Evolutionary conservation across 2,113 vertebrate species (phyloP).

Genomic region (Spea bombifrons): DNA sequence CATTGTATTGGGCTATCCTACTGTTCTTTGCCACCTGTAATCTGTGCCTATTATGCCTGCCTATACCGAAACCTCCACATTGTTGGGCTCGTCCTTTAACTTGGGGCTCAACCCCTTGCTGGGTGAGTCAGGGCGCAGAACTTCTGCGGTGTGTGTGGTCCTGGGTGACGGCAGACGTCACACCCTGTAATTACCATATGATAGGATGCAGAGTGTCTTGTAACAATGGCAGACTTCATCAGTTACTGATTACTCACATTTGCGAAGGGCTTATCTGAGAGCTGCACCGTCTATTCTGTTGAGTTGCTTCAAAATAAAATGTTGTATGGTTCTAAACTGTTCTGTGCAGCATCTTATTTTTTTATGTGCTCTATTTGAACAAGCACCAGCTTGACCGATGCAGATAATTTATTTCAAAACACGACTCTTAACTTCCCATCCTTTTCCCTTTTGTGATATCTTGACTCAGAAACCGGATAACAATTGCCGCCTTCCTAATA

Average conservation of each 20-base stretch:
- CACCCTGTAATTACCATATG: slow-evolving; percentile 22
- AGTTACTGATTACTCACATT: slow-evolving; percentile 18
- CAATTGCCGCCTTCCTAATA: slow-evolving; percentile 40
- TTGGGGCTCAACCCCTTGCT: too few species aligned
- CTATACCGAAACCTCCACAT: too few species aligned
- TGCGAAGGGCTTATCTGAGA: slow-evolving; percentile 11
- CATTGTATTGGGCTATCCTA: too few species aligned
- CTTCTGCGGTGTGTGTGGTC: too few species aligned
- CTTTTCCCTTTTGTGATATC: slow-evolving; percentile 29
- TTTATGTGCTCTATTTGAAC: neutral
- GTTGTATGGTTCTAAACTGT: neutral
- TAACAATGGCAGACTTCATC: slow-evolving; percentile 13
- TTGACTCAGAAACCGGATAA: slow-evolving; percentile 21
- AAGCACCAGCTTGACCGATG: slow-evolving; percentile 18
- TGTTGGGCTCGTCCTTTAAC: too few species aligned
- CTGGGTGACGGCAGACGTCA: neutral
- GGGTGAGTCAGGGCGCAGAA: too few species aligned
- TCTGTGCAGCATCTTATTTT: neutral
- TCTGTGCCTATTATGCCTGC: too few species aligned
- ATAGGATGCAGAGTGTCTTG: neutral
- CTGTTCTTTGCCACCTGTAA: too few species aligned
- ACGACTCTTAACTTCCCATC: slow-evolving; percentile 27
- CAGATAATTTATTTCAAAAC: slow-evolving; percentile 25
- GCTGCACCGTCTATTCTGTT: slow-evolving; percentile 9
- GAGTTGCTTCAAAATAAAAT: slow-evolving; percentile 28